phyloP scores from a whole-genome alignment of 1,140 invertebrate species.

The Drosophila busckii region DNA sequence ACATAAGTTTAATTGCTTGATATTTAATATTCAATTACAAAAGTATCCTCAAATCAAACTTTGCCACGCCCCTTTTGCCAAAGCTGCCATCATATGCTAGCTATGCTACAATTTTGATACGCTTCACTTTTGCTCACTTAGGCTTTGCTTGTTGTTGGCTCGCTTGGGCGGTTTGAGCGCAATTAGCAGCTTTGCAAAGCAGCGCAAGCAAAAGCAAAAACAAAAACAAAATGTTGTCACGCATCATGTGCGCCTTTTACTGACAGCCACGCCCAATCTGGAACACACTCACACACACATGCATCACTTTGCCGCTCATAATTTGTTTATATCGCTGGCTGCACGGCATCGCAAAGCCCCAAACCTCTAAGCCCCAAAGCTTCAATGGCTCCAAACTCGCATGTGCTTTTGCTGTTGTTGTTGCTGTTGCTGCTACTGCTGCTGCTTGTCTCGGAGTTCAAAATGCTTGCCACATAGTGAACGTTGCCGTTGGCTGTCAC shows the following conservation, averaged over 20 bases:
- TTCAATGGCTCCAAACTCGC: constrained; percentile 18
- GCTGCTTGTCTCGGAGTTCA: constrained; percentile 17
- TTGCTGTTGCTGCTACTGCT: too few species aligned
- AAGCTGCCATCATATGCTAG: too few species aligned
- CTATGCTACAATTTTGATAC: too few species aligned
- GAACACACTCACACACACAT: constrained; percentile 41
- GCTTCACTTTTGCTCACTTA: constrained; percentile 7
- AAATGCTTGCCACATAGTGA: constrained; percentile 37
- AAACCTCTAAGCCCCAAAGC: too few species aligned
- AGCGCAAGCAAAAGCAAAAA: constrained; percentile 22
- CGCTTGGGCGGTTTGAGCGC: constrained; percentile 44
- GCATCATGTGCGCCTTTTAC: constrained; percentile 30
- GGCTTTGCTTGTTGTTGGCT: constrained; percentile 19
- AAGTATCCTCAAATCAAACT: too few species aligned
- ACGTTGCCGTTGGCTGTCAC: constrained; percentile 12
- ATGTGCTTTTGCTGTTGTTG: constrained; percentile 3
- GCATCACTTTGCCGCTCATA: constrained; percentile 72
- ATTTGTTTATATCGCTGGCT: constrained; percentile 70
- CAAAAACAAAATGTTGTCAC: constrained; percentile 25
- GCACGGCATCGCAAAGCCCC: constrained; percentile 6
- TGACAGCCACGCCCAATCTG: constrained; percentile 3
- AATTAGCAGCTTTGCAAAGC: constrained; percentile 59
- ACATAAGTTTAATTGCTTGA: too few species aligned
- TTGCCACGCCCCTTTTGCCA: too few species aligned
- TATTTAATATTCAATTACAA: too few species aligned